Conservation (phyloP, 2,797 vertebrate species). For the Odontamblyopus rebecca region DNA sequence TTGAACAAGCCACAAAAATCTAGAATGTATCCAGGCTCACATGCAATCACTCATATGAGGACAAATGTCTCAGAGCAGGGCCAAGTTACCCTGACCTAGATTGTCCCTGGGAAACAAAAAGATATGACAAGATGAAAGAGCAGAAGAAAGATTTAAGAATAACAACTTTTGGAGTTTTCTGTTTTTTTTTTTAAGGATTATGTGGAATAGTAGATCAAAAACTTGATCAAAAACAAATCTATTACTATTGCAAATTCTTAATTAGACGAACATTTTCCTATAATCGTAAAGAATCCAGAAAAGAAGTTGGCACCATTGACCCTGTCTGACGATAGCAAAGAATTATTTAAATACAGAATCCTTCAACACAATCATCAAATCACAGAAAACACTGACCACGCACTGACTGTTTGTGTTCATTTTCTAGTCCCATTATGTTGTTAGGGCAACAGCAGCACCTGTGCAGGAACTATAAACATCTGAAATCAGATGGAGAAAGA, state of each 20-base stretch:
- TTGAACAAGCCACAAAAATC: conserved; percentile 59
- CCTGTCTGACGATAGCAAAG: background rate
- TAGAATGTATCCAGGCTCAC: conserved; percentile 49
- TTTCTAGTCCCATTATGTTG: background rate
- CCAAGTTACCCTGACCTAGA: conserved; percentile 54
- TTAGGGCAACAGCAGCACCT: conserved; percentile 12
- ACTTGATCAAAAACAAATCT: no score
- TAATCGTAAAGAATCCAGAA: background rate
- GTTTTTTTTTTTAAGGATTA: no score
- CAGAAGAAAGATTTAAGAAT: conserved; percentile 16
- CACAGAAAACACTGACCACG: background rate
- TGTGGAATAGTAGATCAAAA: no score
- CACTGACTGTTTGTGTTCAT: background rate
- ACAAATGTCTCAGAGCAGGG: conserved; percentile 52
- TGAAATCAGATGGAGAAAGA: conserved; percentile 23
- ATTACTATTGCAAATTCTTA: no score
- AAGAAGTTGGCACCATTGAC: background rate
- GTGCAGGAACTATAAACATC: conserved; percentile 9
- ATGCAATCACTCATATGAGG: conserved; percentile 64
- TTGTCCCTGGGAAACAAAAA: conserved; percentile 55
- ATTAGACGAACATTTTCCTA: no score
- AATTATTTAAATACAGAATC: background rate
- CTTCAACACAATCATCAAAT: background rate
- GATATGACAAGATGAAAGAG: conserved; percentile 46
- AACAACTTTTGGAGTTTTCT: no score